phyloP scores from a whole-genome alignment of 2,113 vertebrate species.

The Nycticebus coucang region DNA sequence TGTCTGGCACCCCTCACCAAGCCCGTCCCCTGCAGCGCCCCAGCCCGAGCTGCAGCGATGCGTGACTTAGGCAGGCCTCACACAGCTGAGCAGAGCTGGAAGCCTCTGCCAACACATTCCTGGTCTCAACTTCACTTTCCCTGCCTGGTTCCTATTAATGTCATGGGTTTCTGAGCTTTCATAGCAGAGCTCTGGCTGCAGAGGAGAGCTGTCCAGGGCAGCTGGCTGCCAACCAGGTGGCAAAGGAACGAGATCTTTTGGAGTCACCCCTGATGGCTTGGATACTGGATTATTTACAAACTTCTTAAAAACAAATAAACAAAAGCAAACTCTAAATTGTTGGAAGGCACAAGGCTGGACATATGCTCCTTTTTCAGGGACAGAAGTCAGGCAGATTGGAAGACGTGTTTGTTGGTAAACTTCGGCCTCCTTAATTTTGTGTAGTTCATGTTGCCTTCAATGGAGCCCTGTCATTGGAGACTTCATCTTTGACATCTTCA shows the following conservation, averaged over 20 bases:
- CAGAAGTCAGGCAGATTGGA: slow-evolving; percentile 80
- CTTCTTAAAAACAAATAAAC: slow-evolving; percentile 68
- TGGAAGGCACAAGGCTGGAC: slow-evolving; percentile 78
- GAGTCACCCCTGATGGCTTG: slow-evolving; percentile 71
- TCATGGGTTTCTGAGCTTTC: slow-evolving; percentile 86
- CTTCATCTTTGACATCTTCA: neutral
- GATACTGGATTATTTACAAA: slow-evolving; percentile 74
- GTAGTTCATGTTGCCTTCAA: slow-evolving; percentile 66
- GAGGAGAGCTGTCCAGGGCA: slow-evolving; percentile 82
- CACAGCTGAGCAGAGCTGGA: slow-evolving; percentile 81
- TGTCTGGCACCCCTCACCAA: slow-evolving; percentile 64
- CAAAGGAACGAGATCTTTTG: slow-evolving; percentile 73
- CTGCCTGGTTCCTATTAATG: slow-evolving; percentile 92
- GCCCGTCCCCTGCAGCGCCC: slow-evolving; percentile 67
- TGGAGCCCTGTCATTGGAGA: neutral
- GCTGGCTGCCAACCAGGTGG: slow-evolving; percentile 83
- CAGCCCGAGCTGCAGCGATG: slow-evolving; percentile 77
- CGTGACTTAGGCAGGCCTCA: slow-evolving; percentile 85
- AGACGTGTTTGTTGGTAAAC: slow-evolving; percentile 80
- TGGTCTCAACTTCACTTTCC: slow-evolving; percentile 87
- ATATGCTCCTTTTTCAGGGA: slow-evolving; percentile 75
- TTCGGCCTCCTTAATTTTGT: slow-evolving; percentile 74
- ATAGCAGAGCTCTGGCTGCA: slow-evolving; percentile 83
- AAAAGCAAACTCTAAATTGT: slow-evolving; percentile 64
- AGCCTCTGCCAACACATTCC: slow-evolving; percentile 84